These are phyloP conservation scores for Idris sp. DNA, from an alignment of 1,140 invertebrate species.

Conservation along the genomic window DNA sequence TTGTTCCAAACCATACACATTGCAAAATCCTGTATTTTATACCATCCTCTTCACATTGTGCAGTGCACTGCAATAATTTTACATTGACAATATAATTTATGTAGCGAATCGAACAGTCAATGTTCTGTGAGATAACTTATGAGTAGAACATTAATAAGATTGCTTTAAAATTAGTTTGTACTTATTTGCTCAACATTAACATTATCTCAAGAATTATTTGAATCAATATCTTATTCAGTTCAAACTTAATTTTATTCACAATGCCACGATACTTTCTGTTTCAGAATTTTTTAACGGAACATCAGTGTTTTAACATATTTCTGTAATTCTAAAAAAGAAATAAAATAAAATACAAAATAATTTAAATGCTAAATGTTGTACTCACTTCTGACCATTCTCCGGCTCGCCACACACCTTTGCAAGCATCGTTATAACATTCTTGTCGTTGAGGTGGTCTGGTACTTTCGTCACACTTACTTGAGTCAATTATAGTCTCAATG, in stretches of 20 bases:
- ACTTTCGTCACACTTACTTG: slow-evolving; percentile 82
- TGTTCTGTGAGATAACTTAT: slow-evolving; percentile 22
- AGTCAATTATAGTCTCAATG: slow-evolving; percentile 81
- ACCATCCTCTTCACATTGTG: slow-evolving; percentile 85
- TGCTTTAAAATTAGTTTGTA: not conserved
- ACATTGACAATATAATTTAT: slow-evolving; percentile 55
- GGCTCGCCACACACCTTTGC: slow-evolving; percentile 89
- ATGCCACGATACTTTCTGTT: too few relatives aligned
- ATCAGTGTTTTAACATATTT: too few relatives aligned
- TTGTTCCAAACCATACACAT: slow-evolving; percentile 92
- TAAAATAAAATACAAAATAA: slow-evolving; percentile 3
- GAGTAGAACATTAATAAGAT: slow-evolving; percentile 23
- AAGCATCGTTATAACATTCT: slow-evolving; percentile 88
- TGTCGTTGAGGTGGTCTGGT: slow-evolving; percentile 84
- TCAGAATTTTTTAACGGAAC: too few relatives aligned
- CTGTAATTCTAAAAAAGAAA: too few relatives aligned
- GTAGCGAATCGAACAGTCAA: slow-evolving; percentile 18
- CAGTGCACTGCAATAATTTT: slow-evolving; percentile 83
- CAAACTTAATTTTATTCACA: too few relatives aligned
- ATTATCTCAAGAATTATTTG: slow-evolving; percentile 18
- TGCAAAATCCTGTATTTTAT: slow-evolving; percentile 90
- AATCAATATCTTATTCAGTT: too few relatives aligned
- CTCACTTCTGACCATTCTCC: slow-evolving; percentile 92
- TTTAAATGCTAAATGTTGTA: slow-evolving; percentile 28
- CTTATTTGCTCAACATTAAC: slow-evolving; percentile 40